Evolutionary conservation across 2,113 vertebrate genomes (phyloP).

Genomic region (Brachirus orientalis): DNA sequence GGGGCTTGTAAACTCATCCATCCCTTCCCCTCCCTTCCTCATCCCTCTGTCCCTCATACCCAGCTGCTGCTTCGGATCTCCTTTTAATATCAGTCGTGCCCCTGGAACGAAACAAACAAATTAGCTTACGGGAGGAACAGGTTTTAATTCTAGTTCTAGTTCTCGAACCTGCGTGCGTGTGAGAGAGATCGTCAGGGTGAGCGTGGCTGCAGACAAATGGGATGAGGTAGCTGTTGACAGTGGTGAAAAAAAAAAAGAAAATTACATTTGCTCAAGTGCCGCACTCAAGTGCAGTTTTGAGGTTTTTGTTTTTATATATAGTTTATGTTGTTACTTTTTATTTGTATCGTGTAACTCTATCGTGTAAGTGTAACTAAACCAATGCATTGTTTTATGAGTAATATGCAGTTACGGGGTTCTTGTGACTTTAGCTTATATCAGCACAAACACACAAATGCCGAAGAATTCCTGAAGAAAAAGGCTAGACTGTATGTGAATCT

Average conservation of each 20-base stretch:
- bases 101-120: conserved; percentile 77
- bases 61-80: conserved; percentile 44
- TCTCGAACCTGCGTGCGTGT: conserved; percentile 59
- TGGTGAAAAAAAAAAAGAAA: neutral
- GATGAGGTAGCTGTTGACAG: neutral
- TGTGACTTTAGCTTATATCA: too few species aligned
- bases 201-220: neutral
- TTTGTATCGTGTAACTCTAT: too few species aligned
- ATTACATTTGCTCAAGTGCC: neutral
- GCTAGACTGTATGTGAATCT: too few species aligned
- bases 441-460: too few species aligned
- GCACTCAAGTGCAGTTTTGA: neutral
- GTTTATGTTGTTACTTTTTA: too few species aligned
- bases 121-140: conserved; percentile 35
- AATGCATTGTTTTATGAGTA: too few species aligned
- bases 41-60: conserved; percentile 28
- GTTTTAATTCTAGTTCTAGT: conserved; percentile 31
- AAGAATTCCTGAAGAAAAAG: too few species aligned
- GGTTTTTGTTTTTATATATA: too few species aligned
- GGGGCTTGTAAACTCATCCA: conserved; percentile 73
- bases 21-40: conserved; percentile 5
- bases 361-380: too few species aligned
- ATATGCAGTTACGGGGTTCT: too few species aligned
- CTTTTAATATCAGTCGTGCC: conserved; percentile 67
- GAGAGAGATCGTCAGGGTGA: conserved; percentile 45